These are phyloP conservation scores for Heliothis virescens DNA, from an alignment of 1,140 invertebrate species.

Conservation along the genomic window DNA sequence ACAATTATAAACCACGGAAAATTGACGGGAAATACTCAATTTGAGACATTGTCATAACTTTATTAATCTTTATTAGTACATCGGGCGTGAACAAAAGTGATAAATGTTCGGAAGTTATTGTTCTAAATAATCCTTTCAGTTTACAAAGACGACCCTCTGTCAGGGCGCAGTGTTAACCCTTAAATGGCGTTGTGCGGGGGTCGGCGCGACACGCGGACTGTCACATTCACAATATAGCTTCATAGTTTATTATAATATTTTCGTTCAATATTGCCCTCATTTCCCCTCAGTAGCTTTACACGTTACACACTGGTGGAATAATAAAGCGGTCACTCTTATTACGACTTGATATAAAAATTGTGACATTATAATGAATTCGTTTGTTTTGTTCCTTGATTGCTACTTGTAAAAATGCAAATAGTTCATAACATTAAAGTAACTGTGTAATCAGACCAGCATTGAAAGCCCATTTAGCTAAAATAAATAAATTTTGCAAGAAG, in stretches of 20 bases:
- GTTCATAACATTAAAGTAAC: too few relatives aligned
- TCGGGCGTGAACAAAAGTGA: constrained; percentile 68
- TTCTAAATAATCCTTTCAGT: constrained; percentile 72
- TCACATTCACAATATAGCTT: constrained; percentile 81
- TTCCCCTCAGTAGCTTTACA: constrained; percentile 55
- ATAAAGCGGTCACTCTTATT: constrained; percentile 48
- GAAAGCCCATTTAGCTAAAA: too few relatives aligned
- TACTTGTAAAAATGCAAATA: too few relatives aligned
- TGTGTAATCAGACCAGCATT: too few relatives aligned
- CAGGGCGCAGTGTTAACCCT: constrained; percentile 68
- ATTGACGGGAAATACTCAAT: constrained; percentile 25
- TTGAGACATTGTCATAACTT: constrained; percentile 54
- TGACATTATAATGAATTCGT: too few relatives aligned
- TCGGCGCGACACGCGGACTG: constrained; percentile 76
- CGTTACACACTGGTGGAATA: constrained; percentile 52
- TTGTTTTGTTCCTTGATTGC: too few relatives aligned
- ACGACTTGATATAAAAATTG: neutral
- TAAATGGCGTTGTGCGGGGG: constrained; percentile 67
- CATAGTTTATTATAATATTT: constrained; percentile 84
- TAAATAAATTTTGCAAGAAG: too few relatives aligned
- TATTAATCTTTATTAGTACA: constrained; percentile 61
- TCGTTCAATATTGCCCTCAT: constrained; percentile 71
- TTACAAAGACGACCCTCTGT: constrained; percentile 73
- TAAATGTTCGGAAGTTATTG: constrained; percentile 71
- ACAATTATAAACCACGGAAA: constrained; percentile 20